Percentiles rank a stretch among this genome's conserved stretches.
Evolutionary conservation across 2,888 invertebrate species (phyloP).

Genomic region (Calephelis perditalis): DNA sequence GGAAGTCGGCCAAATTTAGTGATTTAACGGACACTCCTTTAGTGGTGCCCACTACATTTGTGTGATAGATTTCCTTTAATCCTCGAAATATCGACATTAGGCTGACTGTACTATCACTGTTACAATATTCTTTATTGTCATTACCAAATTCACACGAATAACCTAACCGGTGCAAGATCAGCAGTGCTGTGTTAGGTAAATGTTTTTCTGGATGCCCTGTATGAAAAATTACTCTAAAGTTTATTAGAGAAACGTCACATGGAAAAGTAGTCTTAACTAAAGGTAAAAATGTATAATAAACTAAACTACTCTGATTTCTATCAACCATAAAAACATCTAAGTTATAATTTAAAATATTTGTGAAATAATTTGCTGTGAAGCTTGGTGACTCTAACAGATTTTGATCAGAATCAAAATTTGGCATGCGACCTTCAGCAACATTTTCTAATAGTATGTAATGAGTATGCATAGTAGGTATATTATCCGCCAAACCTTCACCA

Average conservation of each 20-base stretch:
- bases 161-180: slow-evolving; percentile 53
- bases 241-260: slow-evolving; percentile 56
- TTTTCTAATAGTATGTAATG: slow-evolving; percentile 59
- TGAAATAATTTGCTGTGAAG: slow-evolving; percentile 46
- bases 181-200: slow-evolving; percentile 42
- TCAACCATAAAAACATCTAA: slow-evolving; percentile 53
- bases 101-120: slow-evolving; percentile 41
- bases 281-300: slow-evolving; percentile 52
- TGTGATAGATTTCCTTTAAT: slow-evolving; percentile 45
- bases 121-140: slow-evolving; percentile 39
- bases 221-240: slow-evolving; percentile 45
- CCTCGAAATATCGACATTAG: slow-evolving; percentile 50
- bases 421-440: slow-evolving; percentile 33
- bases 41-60: slow-evolving; percentile 58
- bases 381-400: slow-evolving; percentile 44
- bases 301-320: slow-evolving; percentile 40
- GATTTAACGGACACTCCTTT: slow-evolving; percentile 42
- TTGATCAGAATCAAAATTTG: slow-evolving; percentile 19
- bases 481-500: slow-evolving; percentile 95
- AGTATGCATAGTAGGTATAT: slow-evolving; percentile 79
- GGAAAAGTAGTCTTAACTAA: slow-evolving; percentile 56
- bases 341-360: slow-evolving; percentile 44
- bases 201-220: slow-evolving; percentile 32
- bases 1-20: slow-evolving; percentile 46
- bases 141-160: slow-evolving; percentile 47